Conservation (phyloP, 2,888 invertebrate species). For the Caenorhabditis drosophilae region DNA sequence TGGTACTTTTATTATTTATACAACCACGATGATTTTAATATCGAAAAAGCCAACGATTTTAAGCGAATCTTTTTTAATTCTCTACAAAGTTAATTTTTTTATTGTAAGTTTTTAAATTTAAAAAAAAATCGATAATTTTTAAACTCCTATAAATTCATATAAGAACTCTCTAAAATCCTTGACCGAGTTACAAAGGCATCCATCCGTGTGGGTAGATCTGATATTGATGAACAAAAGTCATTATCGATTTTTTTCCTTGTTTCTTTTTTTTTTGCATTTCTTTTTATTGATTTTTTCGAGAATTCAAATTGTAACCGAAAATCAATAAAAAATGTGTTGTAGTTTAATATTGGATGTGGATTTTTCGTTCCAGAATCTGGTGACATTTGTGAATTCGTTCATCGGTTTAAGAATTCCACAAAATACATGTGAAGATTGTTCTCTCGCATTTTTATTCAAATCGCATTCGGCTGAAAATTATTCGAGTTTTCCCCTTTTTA, state of each 20-base stretch:
- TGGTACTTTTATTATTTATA: neutral
- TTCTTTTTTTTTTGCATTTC: neutral
- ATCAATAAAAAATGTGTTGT: too few species aligned
- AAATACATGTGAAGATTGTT: slow-evolving; percentile 30
- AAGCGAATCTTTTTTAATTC: neutral
- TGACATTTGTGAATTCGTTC: slow-evolving; percentile 34
- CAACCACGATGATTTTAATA: neutral
- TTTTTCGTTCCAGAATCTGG: slow-evolving; percentile 14
- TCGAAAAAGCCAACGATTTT: neutral
- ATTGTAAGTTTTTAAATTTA: too few species aligned
- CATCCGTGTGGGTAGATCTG: too few species aligned
- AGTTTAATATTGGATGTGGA: neutral
- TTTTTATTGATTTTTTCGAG: neutral
- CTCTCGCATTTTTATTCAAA: slow-evolving; percentile 23
- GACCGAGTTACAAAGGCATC: too few species aligned
- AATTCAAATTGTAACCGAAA: neutral
- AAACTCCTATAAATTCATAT: too few species aligned
- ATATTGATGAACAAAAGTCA: too few species aligned
- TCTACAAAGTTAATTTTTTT: neutral
- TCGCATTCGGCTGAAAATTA: slow-evolving; percentile 1
- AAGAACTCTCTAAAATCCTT: too few species aligned
- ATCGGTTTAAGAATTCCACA: slow-evolving; percentile 33
- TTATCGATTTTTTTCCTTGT: too few species aligned
- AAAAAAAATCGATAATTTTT: too few species aligned
- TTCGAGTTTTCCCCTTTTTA: slow-evolving; percentile 7